A percentile compares a stretch with the other conserved stretches of the same genome.
Evolutionary conservation across 2,888 invertebrate genomes (phyloP).

Genomic region (Orthosia gothica): DNA sequence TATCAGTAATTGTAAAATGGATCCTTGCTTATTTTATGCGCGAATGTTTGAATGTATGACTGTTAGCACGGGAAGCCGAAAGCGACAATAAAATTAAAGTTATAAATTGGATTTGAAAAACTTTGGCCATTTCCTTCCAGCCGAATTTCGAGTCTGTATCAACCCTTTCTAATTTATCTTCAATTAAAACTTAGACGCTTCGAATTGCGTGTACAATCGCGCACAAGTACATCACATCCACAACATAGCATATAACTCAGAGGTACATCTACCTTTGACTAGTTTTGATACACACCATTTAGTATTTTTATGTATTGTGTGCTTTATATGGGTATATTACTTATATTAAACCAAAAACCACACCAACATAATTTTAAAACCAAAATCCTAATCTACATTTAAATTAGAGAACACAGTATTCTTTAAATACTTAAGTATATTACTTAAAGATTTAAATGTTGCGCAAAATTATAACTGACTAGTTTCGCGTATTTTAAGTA

Average conservation of each 20-base stretch:
- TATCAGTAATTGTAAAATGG: conserved; percentile 73
- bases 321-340: conserved; percentile 80
- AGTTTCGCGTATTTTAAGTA: conserved; percentile 91
- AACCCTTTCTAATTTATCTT: conserved; percentile 61
- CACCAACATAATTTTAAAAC: conserved; percentile 90
- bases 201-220: conserved; percentile 68
- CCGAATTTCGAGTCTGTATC: conserved; percentile 49
- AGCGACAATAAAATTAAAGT: conserved; percentile 55
- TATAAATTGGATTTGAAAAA: conserved; percentile 57
- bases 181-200: conserved; percentile 57
- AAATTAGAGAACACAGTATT: conserved; percentile 90
- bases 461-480: conserved; percentile 92
- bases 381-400: conserved; percentile 88
- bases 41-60: conserved; percentile 57
- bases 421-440: conserved; percentile 86
- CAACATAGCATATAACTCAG: conserved; percentile 75
- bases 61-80: conserved; percentile 52
- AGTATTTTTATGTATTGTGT: conserved; percentile 82
- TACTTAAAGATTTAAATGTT: conserved; percentile 89
- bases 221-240: conserved; percentile 75
- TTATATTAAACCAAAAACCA: conserved; percentile 90
- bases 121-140: conserved; percentile 63
- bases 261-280: conserved; percentile 88
- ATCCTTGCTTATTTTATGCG: conserved; percentile 71
- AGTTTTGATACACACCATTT: conserved; percentile 87